Percentiles rank a stretch among this genome's conserved stretches.
phyloP scores from a whole-genome alignment of 1,140 invertebrate species.

The Zaprionus lachaisei region DNA sequence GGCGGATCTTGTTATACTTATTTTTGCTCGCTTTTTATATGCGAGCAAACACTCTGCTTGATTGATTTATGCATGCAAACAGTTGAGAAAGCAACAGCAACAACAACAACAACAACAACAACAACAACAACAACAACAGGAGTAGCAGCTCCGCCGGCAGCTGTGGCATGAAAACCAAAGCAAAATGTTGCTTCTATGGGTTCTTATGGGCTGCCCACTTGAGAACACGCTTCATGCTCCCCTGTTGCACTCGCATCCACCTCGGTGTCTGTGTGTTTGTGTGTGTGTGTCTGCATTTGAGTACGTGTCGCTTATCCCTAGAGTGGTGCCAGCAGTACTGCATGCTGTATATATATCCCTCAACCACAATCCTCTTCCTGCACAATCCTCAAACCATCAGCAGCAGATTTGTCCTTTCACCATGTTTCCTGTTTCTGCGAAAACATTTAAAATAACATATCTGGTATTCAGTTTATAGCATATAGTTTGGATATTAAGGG shows the following conservation, averaged over 20 bases:
- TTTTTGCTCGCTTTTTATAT: slow-evolving; percentile 41
- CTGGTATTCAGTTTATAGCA: no score
- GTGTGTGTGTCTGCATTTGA: neutral
- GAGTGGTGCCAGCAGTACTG: neutral
- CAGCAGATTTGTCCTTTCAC: neutral
- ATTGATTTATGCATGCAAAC: slow-evolving; percentile 73
- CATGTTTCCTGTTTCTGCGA: neutral
- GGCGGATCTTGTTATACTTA: slow-evolving; percentile 7
- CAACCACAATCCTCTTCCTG: neutral
- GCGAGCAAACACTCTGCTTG: slow-evolving; percentile 66
- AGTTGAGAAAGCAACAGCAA: slow-evolving; percentile 21
- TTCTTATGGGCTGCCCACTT: slow-evolving; percentile 22
- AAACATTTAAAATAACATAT: no score
- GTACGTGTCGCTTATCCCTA: slow-evolving; percentile 1
- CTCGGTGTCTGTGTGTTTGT: neutral
- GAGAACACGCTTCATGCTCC: neutral
- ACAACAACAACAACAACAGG: neutral
- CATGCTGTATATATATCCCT: neutral
- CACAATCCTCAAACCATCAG: neutral
- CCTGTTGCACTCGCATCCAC: slow-evolving; percentile 1
- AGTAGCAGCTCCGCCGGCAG: slow-evolving; percentile 3
- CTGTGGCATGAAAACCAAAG: slow-evolving; percentile 12
- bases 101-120: neutral
- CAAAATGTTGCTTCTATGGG: slow-evolving; percentile 22
- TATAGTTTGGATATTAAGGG: no score